Evolutionary conservation across 2,113 vertebrate genomes (phyloP).

Genomic region (Hepsetus odoe): DNA sequence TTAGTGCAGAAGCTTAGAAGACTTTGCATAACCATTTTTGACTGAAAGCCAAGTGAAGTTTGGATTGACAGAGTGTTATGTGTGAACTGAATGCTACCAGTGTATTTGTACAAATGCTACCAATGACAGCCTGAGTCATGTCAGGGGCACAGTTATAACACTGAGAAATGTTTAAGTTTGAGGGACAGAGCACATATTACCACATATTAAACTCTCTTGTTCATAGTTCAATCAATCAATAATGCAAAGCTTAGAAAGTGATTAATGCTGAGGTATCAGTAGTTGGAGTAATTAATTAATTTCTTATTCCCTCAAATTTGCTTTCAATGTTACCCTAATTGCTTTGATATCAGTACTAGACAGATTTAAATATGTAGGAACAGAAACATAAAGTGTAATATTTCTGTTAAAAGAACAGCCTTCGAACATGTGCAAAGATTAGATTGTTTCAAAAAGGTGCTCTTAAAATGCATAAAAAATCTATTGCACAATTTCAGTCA

Average conservation of each 20-base stretch:
- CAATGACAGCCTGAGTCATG: background rate
- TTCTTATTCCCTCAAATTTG: background rate
- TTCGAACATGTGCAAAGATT: background rate
- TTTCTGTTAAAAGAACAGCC: background rate
- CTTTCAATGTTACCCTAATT: background rate
- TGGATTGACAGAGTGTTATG: background rate
- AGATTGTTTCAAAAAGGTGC: conserved; percentile 23
- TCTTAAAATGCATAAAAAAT: conserved; percentile 37
- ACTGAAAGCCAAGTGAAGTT: background rate
- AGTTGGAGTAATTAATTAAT: background rate
- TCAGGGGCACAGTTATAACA: background rate
- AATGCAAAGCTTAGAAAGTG: background rate
- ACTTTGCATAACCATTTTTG: background rate
- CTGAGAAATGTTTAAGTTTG: background rate
- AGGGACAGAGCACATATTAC: background rate
- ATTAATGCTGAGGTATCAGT: conserved; percentile 13
- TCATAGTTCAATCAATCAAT: too few relatives aligned
- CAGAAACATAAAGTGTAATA: background rate
- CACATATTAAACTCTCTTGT: background rate
- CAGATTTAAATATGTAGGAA: background rate
- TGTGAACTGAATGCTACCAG: background rate
- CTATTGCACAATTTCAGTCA: conserved; percentile 27
- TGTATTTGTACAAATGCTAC: background rate
- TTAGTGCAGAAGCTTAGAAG: background rate
- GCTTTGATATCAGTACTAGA: background rate